These are phyloP conservation scores for Odiellus spinosus DNA, from an alignment of 2,888 invertebrate genomes.

Conservation along the genomic window DNA sequence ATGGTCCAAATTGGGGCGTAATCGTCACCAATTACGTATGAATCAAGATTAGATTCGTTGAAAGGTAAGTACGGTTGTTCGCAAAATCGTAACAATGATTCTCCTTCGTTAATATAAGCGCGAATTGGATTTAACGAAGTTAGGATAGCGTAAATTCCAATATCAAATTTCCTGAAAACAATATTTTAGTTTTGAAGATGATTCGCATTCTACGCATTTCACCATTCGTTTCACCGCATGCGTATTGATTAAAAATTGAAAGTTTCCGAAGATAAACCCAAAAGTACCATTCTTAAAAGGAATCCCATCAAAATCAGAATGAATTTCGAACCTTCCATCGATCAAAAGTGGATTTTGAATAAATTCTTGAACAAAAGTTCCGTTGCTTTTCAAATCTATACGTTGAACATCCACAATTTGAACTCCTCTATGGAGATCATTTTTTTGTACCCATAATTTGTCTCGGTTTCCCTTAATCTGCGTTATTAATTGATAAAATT, in stretches of 20 bases:
- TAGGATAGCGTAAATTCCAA: constrained; percentile 80
- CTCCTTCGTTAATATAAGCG: constrained; percentile 73
- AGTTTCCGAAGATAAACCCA: too few species aligned
- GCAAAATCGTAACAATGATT: constrained; percentile 80
- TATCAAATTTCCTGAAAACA: constrained; percentile 63
- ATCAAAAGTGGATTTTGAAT: constrained; percentile 72
- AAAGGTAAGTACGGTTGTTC: constrained; percentile 78
- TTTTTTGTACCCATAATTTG: constrained; percentile 72
- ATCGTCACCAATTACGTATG: constrained; percentile 87
- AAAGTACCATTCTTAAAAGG: background rate
- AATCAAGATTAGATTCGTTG: constrained; percentile 55
- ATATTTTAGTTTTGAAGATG: too few species aligned
- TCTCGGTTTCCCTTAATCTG: constrained; percentile 45
- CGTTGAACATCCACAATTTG: constrained; percentile 50
- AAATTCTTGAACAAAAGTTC: constrained; percentile 80
- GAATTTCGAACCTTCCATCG: constrained; percentile 47
- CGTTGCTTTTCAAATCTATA: constrained; percentile 49
- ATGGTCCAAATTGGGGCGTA: constrained; percentile 82
- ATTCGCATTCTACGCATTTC: too few species aligned
- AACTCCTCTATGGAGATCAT: constrained; percentile 79
- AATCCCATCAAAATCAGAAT: background rate
- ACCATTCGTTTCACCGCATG: too few species aligned
- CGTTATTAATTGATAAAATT: too few species aligned
- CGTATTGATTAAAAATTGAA: too few species aligned
- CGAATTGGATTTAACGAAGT: constrained; percentile 81